Conservation (phyloP, 2,113 vertebrate genomes). For the Oophaga pumilio region DNA sequence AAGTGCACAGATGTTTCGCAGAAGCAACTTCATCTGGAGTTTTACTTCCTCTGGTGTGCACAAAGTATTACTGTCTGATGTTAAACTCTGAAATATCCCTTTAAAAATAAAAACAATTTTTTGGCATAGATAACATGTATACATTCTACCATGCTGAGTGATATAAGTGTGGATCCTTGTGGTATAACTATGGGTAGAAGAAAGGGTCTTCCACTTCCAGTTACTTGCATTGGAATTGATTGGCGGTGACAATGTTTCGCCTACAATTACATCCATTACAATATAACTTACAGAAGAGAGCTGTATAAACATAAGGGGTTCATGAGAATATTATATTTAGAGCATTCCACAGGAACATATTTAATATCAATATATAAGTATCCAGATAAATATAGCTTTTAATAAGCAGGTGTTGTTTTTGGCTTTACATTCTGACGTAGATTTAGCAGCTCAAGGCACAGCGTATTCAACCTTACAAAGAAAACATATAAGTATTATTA, state of each 20-base stretch:
- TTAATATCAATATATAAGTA: constrained; percentile 41
- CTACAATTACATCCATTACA: not conserved
- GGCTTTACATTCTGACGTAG: constrained; percentile 28
- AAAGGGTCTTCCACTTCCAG: not conserved
- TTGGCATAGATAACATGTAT: not conserved
- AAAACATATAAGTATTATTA: constrained; percentile 49
- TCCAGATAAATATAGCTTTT: constrained; percentile 48
- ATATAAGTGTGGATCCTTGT: not conserved
- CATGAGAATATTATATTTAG: not conserved
- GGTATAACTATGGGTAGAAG: not conserved
- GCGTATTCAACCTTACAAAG: constrained; percentile 49
- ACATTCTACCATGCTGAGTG: not conserved
- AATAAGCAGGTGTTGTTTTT: constrained; percentile 45
- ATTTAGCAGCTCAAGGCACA: constrained; percentile 25
- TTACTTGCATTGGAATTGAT: not conserved
- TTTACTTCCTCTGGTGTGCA: too few relatives aligned
- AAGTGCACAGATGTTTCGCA: too few relatives aligned
- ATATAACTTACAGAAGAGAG: not conserved
- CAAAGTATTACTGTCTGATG: too few relatives aligned
- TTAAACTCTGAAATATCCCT: not conserved
- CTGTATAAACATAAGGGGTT: not conserved
- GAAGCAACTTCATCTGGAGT: too few relatives aligned
- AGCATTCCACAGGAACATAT: not conserved
- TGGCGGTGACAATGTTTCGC: not conserved
- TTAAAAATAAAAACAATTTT: too few relatives aligned